A percentile compares a stretch with the other conserved stretches of the same genome.
These are phyloP conservation scores for Achatina immaculata DNA, from an alignment of 1,140 invertebrate species.

Conservation along the genomic window DNA sequence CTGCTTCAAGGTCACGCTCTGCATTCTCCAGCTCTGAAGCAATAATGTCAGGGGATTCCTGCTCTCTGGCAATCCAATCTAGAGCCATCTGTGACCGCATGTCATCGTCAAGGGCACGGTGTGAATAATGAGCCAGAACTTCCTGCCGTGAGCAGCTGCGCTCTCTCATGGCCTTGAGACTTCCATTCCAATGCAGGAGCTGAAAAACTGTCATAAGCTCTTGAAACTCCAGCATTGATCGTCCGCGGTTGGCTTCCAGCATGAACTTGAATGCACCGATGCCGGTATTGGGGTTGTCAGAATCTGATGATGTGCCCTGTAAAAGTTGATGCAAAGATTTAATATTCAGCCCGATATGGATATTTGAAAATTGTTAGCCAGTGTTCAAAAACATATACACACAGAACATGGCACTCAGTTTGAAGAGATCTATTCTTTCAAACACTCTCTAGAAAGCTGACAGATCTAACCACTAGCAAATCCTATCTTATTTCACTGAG, in stretches of 20 bases:
- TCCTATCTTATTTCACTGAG: no score
- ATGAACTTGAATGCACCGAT: conserved; percentile 95
- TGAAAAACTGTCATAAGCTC: conserved; percentile 97
- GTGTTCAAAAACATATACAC: no score
- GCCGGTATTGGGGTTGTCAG: conserved; percentile 80
- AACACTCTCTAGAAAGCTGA: no score
- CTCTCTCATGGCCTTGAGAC: conserved; percentile 88
- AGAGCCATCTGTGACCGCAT: conserved; percentile 96
- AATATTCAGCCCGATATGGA: not conserved
- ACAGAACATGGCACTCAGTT: no score
- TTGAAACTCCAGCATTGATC: conserved; percentile 96
- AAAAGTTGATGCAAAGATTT: not conserved
- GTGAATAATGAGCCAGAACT: conserved; percentile 50
- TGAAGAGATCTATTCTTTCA: no score
- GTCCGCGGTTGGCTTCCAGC: conserved; percentile 91
- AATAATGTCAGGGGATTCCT: conserved; percentile 85
- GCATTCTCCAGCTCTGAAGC: conserved; percentile 84
- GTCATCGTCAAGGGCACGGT: conserved; percentile 85
- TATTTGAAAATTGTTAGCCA: not conserved
- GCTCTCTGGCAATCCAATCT: conserved; percentile 92
- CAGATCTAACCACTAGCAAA: no score
- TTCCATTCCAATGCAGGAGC: conserved; percentile 95
- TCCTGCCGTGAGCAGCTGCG: conserved; percentile 94
- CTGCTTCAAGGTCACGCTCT: conserved; percentile 90
- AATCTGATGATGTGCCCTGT: conserved; percentile 74